Conservation (phyloP, 2,888 invertebrate genomes). For the Clistopyga incitator region DNA sequence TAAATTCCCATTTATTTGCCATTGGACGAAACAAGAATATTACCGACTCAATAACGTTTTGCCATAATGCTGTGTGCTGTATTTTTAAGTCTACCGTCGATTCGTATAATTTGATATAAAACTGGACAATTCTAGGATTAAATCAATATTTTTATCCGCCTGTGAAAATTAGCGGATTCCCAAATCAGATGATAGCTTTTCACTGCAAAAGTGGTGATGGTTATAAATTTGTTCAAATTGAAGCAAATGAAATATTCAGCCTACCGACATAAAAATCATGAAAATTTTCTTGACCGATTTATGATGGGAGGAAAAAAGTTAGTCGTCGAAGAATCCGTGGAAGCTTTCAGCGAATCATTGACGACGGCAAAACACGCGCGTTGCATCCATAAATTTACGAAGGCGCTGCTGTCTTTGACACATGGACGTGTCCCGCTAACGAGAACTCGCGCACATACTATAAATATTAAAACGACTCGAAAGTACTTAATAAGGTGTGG, state of each 20-base stretch:
- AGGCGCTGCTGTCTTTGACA: conserved; percentile 51
- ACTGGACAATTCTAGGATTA: background rate
- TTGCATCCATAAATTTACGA: conserved; percentile 60
- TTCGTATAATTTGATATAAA: background rate
- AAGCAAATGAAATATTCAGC: background rate
- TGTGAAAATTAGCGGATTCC: too few relatives aligned
- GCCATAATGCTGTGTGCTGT: background rate
- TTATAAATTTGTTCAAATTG: background rate
- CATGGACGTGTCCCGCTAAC: conserved; percentile 46
- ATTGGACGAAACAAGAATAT: too few relatives aligned
- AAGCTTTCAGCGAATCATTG: conserved; percentile 35
- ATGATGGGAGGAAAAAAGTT: background rate
- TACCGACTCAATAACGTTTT: too few relatives aligned
- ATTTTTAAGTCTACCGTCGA: background rate
- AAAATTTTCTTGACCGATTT: background rate
- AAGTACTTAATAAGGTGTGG: conserved; percentile 74
- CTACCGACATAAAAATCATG: background rate
- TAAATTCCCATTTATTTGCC: too few relatives aligned
- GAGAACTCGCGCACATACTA: conserved; percentile 58
- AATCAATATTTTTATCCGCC: too few relatives aligned
- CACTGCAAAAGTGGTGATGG: background rate
- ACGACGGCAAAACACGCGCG: conserved; percentile 6
- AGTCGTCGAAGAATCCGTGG: conserved; percentile 42
- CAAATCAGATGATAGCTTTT: background rate
- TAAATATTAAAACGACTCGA: conserved; percentile 67